Evolutionary conservation across 1,140 invertebrate species (phyloP), one percentile per base, ranked within the genome.

Genomic region (Drosophila suzukii): DNA sequence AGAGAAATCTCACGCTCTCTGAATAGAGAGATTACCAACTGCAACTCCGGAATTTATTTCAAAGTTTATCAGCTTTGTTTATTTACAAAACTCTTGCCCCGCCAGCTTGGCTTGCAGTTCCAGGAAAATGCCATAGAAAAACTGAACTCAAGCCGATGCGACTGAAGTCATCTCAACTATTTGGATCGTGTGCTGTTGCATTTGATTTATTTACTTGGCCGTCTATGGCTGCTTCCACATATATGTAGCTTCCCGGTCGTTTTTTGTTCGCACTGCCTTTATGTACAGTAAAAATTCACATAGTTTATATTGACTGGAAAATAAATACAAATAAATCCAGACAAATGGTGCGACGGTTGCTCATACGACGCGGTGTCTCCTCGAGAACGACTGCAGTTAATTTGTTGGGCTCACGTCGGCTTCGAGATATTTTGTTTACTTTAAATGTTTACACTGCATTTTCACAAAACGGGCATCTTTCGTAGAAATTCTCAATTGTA

Each of bases 221-320:
- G 30, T 54, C 62, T 63, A 20, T n/a, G 43, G 43, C 51, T 50
- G 60, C 57, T 46, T 65, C 54, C 39, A 63, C 32, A 34, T 34
- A 34, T 10, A 34, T 0, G 7, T 57, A 36, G 49, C 17, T 41
- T 36, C 57, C 44, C 24, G 32, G 34, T 63, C 49, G 76, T 65
- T 67, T 75, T 54, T 71, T 80, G 60, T 84, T 77, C 60, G 55
- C 63, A 60, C 57, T 59, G 50, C 55, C 74, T 77, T 89, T 89
- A 89, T 89, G 85, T 89, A 84, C 84, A 75, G 60, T 89, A 78
- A 66, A 89, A 89, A 89, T 89, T 89, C 84, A 89, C 84, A 84
- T 90, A 72, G 84, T 81, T 89, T 89, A 84, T 89, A 89, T 89
- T 89, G 84, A 89, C 84, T 89, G 80, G 84, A 89, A 89, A 89